A percentile compares a stretch with the other conserved stretches of the same genome.
Conservation (phyloP, 2,113 vertebrate species). For the Proterorhinus semilunaris region DNA sequence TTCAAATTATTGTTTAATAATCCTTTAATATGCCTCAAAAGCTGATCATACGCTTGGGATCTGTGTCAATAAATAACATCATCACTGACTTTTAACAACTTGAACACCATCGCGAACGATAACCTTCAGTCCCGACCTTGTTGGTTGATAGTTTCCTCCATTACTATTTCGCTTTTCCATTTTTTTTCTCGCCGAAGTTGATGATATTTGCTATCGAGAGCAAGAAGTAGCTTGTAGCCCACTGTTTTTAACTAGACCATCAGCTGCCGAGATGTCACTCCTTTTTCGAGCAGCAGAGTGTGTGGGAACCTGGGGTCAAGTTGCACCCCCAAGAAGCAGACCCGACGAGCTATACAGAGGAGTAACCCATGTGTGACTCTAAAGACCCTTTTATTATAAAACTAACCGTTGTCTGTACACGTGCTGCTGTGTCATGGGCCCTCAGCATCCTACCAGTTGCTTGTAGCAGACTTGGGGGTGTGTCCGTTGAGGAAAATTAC, state of each 20-base stretch:
- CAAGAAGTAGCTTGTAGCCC: conserved; percentile 31
- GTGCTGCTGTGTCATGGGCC: neutral
- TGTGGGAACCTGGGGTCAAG: conserved; percentile 52
- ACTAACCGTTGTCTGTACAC: neutral
- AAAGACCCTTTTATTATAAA: neutral
- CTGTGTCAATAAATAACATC: neutral
- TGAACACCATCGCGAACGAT: conserved; percentile 4
- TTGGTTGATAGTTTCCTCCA: neutral
- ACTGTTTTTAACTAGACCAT: conserved; percentile 61
- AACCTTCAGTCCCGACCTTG: conserved; percentile 28
- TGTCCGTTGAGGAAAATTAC: conserved; percentile 55
- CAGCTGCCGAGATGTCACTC: conserved; percentile 64
- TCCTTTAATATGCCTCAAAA: too few species aligned
- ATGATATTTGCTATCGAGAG: neutral
- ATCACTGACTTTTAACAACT: neutral
- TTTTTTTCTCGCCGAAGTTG: neutral
- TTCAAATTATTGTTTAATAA: too few species aligned
- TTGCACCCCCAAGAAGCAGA: conserved; percentile 50
- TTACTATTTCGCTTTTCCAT: neutral
- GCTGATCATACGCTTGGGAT: too few species aligned
- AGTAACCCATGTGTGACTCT: neutral
- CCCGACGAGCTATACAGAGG: conserved; percentile 2
- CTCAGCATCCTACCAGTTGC: conserved; percentile 46
- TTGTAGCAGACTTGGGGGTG: conserved; percentile 44
- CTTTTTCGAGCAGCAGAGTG: conserved; percentile 60